Evolutionary conservation across 2,797 vertebrate species (phyloP).

Genomic region (Nasua narica): DNA sequence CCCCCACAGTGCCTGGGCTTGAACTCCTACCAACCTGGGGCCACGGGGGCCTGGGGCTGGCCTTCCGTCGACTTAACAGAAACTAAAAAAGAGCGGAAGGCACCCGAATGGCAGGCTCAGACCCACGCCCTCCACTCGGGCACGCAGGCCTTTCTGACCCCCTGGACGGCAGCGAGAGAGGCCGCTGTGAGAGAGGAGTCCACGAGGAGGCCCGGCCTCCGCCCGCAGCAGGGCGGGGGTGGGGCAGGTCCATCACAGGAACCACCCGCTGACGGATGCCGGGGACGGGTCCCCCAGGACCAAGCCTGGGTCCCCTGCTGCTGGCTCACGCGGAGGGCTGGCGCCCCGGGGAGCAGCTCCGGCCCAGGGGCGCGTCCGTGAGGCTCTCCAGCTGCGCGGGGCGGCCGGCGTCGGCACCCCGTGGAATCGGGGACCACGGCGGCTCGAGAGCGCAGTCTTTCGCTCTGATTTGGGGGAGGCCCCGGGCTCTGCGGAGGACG

Average conservation of each 20-base stretch:
- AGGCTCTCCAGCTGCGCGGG: constrained; percentile 78
- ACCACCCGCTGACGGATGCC: no score
- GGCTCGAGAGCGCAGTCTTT: rapidly evolving
- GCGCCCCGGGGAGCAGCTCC: constrained; percentile 87
- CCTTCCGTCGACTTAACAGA: background rate
- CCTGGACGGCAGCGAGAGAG: background rate
- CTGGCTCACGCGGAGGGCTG: constrained; percentile 77
- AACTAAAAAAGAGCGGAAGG: background rate
- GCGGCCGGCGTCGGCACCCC: background rate
- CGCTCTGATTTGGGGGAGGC: background rate
- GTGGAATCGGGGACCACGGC: background rate
- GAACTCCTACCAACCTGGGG: background rate
- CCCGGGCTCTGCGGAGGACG: background rate
- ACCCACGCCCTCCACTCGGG: background rate
- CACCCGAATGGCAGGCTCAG: background rate
- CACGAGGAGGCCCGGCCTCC: background rate
- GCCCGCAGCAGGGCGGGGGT: rapidly evolving
- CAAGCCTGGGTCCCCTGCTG: background rate
- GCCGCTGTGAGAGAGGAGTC: background rate
- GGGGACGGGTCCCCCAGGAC: background rate
- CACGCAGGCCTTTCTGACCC: background rate
- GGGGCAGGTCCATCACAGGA: background rate
- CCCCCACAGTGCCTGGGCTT: no score
- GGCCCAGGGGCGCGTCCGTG: constrained; percentile 83
- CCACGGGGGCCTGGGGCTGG: no score